Base-by-base conservation (phyloP, 2,113 vertebrate genomes). In the Solea solea region DNA sequence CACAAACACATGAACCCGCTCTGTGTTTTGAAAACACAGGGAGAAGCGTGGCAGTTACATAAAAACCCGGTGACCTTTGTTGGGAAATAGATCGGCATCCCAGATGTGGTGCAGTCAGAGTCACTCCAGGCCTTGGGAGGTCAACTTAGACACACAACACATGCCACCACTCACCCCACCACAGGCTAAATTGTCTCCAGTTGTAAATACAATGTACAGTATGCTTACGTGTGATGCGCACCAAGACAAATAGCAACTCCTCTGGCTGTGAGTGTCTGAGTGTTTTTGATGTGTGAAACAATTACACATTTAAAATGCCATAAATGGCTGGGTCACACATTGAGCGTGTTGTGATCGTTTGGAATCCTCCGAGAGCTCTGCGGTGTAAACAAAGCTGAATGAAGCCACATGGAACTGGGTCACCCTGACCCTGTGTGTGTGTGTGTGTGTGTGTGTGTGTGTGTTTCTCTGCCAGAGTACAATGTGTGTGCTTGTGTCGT, bases 11-110 rank as follows among this genome's bases (percentile, higher is more conserved):
- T 14, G 67, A 65, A 67, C 54, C 8, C 12, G 55, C 34, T 1
- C 51, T 25, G 74, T 85, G 83, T 88, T 88, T 86, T 86, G 64
- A 84, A 81, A 91, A 90, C 84, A 89, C 55, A 25, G 73, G 21
- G 25, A 74, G 63, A 81, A 83, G 81, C 69, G 3, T 88, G 85
- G 72, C 59, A 58, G 71, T 88, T 88, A 71, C 69, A 50, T 78
- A 85, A 81, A 78, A 86, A 70, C 66, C 60, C 69, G 61, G 69
- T 72, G 69, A 80, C 73, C 74, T 60, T 54, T 46, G 64, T 78
- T 80, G 76, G 72, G 85, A 88, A 83, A 80, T 56, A 58, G 71
- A 67, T 64, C 12, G 57, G 63, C 63, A 48, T 78, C 76, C 55
- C 80, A 86, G 87, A 88, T 84, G 86, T 89, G 58, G 45, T 59